phyloP scores from a whole-genome alignment of 2,888 invertebrate genomes.

The Eristalis pertinax region DNA sequence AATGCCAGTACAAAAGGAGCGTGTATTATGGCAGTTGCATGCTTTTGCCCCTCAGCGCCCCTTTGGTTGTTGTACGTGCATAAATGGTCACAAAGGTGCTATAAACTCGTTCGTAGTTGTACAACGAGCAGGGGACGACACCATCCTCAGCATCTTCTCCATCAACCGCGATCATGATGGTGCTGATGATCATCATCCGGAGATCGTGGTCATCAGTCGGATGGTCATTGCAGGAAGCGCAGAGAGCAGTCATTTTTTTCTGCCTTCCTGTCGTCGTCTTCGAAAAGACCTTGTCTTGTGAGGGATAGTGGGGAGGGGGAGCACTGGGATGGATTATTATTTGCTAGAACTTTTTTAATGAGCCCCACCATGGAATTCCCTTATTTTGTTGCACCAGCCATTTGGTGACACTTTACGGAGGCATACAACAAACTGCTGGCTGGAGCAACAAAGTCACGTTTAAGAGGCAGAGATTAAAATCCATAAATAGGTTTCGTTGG shows the following conservation, averaged over 20 bases:
- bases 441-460: not conserved
- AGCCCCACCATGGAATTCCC: slow-evolving; percentile 15
- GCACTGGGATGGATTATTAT: slow-evolving; percentile 13
- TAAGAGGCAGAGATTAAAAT: not conserved
- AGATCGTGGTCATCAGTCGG: slow-evolving; percentile 37
- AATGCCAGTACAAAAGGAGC: slow-evolving; percentile 55
- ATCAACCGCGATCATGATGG: slow-evolving; percentile 17
- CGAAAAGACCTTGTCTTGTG: slow-evolving; percentile 3
- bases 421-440: not conserved
- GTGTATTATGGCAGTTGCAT: slow-evolving; percentile 64
- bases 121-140: slow-evolving; percentile 45
- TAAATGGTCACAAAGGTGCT: slow-evolving; percentile 64
- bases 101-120: slow-evolving; percentile 62
- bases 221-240: slow-evolving; percentile 35
- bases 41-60: slow-evolving; percentile 12
- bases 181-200: slow-evolving; percentile 32
- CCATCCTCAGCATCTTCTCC: not conserved
- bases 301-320: not conserved
- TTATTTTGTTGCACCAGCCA: slow-evolving; percentile 17
- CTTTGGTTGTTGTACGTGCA: slow-evolving; percentile 2
- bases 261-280: not conserved
- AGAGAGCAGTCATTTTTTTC: not conserved
- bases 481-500: not conserved
- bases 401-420: not conserved
- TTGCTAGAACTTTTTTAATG: slow-evolving; percentile 28